Evolutionary conservation across 2,888 invertebrate genomes (phyloP).

Genomic region (Drosophila suboccidentalis): DNA sequence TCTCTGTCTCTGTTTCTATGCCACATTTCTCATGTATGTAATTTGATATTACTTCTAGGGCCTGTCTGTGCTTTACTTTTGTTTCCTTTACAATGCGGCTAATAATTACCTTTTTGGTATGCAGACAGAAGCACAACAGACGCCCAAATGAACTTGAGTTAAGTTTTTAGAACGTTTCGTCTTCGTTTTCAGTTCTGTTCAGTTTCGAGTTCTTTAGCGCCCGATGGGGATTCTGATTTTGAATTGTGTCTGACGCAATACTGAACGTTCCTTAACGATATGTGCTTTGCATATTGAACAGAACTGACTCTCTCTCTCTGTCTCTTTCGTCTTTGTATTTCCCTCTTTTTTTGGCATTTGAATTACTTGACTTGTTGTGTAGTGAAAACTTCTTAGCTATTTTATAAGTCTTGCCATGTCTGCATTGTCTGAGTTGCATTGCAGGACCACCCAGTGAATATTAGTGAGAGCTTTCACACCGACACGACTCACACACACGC

Average conservation of each 20-base stretch:
- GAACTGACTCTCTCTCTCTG: not conserved
- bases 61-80: slow-evolving; percentile 72
- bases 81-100: slow-evolving; percentile 73
- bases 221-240: slow-evolving; percentile 15
- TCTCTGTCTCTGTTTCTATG: slow-evolving; percentile 51
- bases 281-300: slow-evolving; percentile 70
- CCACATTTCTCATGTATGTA: slow-evolving; percentile 71
- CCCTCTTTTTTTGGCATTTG: slow-evolving; percentile 20
- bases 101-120: slow-evolving; percentile 82
- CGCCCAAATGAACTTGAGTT: slow-evolving; percentile 67
- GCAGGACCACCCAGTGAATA: slow-evolving; percentile 23
- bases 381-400: slow-evolving; percentile 24
- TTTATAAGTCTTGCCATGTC: slow-evolving; percentile 23
- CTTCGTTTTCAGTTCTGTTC: slow-evolving; percentile 3
- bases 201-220: slow-evolving; percentile 1
- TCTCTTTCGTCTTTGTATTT: not conserved
- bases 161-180: slow-evolving; percentile 49
- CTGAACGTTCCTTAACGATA: slow-evolving; percentile 18
- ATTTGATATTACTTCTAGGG: slow-evolving; percentile 70
- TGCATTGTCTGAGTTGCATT: slow-evolving; percentile 19
- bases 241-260: slow-evolving; percentile 57
- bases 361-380: slow-evolving; percentile 6
- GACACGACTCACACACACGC: slow-evolving; percentile 2
- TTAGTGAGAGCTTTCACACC: not conserved
- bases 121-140: slow-evolving; percentile 76